Base-by-base conservation (phyloP, 1,140 invertebrate species). In the Wasmannia auropunctata region DNA sequence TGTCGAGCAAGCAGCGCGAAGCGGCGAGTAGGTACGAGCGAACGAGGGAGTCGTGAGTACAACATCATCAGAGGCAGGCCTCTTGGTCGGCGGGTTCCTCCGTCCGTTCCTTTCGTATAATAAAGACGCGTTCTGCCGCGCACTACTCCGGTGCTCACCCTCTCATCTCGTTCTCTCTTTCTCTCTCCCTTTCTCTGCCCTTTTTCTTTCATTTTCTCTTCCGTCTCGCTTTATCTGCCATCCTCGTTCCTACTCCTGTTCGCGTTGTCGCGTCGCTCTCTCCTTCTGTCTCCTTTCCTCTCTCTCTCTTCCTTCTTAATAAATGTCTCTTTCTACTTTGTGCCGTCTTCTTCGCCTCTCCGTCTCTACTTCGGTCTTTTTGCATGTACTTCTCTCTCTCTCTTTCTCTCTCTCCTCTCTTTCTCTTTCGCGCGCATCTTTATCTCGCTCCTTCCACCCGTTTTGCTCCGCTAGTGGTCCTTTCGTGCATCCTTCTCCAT, bases 81-180 rank as follows among this genome's bases (percentile, higher is more conserved):
- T 58, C 34, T 90, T 58, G 92, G 90, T 91, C 92, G 89, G 91
- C 92, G 91, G 91, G 91, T 93, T 92, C 88, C 91, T 91, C 86
- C 86, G 88, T 88, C 87, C 92, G 91, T 91, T 92, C 87, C 92
- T 91, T 92, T 92, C 93, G 93, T 94, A 94, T 94, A 95, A 95
- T 95, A 95, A 95, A 95, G 94, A 95, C 94, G 92, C 94, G 94
- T 94, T 92, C 92, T 88, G 89, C 86, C 88, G 51, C 79, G 46
- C 74, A 90, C 90, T 88, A 91, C 90, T 85, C 87, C 60, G 80
- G 46, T 81, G 74, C 86, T 89, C 84, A 63, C 58, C 60, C 83
- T 87, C 76, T 83, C 51, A 76, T 86, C 85, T 67, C 46, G 67
- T 74, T 65, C 67, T 69, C 31, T 37, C 40, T 37, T 11, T 46